Evolutionary conservation across 2,797 vertebrate genomes (phyloP).

Genomic region (Alcedo atthis): DNA sequence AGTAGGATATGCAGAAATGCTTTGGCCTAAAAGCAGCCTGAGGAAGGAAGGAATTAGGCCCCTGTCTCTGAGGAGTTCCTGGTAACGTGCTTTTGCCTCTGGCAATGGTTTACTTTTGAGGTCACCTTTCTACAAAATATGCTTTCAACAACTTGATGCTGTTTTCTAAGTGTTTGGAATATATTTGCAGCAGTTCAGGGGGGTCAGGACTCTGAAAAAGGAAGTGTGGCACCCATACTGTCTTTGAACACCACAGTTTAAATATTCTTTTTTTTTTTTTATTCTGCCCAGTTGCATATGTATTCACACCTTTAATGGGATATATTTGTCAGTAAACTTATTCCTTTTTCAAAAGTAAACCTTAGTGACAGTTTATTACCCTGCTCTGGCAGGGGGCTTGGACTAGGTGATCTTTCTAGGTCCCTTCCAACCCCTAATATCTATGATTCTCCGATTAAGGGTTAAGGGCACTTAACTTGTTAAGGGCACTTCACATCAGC

Average conservation of each 20-base stretch:
- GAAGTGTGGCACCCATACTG: rapidly evolving
- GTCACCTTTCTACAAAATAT: neutral
- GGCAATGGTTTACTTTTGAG: conserved; percentile 16
- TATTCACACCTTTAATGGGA: neutral
- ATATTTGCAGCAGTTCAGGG: neutral
- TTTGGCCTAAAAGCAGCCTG: neutral
- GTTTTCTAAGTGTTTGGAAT: conserved; percentile 22
- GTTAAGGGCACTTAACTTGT: neutral
- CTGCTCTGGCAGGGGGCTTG: too few relatives aligned
- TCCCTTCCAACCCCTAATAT: too few relatives aligned
- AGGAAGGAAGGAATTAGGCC: neutral
- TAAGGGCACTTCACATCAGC: neutral
- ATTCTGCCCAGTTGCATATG: neutral
- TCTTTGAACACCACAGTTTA: neutral
- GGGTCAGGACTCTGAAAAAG: neutral
- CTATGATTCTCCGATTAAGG: neutral
- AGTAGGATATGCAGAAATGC: neutral
- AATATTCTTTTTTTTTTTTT: neutral
- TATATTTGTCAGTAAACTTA: neutral
- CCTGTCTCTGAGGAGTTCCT: neutral
- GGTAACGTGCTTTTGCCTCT: conserved; percentile 3
- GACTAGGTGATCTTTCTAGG: too few relatives aligned
- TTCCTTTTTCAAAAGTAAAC: neutral
- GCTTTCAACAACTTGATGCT: conserved; percentile 18
- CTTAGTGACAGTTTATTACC: neutral